phyloP scores from a whole-genome alignment of 1,140 invertebrate genomes.

The Proctacanthus coquilletti region DNA sequence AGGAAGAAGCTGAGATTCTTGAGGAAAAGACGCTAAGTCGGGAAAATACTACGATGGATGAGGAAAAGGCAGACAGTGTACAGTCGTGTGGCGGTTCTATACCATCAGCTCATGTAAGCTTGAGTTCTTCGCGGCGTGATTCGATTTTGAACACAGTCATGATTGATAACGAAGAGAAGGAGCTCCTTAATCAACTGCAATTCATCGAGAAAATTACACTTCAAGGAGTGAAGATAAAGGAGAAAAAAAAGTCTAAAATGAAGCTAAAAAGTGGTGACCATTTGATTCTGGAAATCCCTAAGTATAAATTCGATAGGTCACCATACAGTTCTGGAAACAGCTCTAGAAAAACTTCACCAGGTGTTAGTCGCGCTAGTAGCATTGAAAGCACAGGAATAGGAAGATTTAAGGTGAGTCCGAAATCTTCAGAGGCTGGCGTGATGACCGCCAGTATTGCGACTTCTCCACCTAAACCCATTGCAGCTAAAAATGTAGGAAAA shows the following conservation, averaged over 20 bases:
- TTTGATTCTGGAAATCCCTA: slow-evolving; percentile 27
- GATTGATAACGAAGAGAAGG: slow-evolving; percentile 39
- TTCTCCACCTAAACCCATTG: slow-evolving; percentile 28
- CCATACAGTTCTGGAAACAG: slow-evolving; percentile 28
- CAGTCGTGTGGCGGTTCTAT: slow-evolving; percentile 27
- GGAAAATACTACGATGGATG: slow-evolving; percentile 10
- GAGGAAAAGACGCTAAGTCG: slow-evolving; percentile 36
- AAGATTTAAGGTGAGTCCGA: slow-evolving; percentile 14
- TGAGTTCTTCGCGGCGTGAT: slow-evolving; percentile 13
- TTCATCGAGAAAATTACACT: slow-evolving; percentile 26
- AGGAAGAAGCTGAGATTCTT: slow-evolving; percentile 46
- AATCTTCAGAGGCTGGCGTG: slow-evolving; percentile 12
- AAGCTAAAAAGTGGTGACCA: slow-evolving; percentile 27
- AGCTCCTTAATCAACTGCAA: slow-evolving; percentile 32
- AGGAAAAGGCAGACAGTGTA: slow-evolving; percentile 22
- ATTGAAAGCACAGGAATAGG: slow-evolving; percentile 26
- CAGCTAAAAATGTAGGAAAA: too few relatives aligned
- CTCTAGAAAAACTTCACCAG: slow-evolving; percentile 27
- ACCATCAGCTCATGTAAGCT: slow-evolving; percentile 18
- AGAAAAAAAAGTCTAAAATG: slow-evolving; percentile 27
- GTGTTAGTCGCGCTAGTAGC: slow-evolving; percentile 26
- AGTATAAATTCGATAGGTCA: slow-evolving; percentile 28
- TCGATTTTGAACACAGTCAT: slow-evolving; percentile 26
- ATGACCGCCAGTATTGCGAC: neutral
- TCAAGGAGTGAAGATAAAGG: slow-evolving; percentile 30